Evolutionary conservation across 2,888 invertebrate genomes (phyloP).

Genomic region (Cheilosia impressa): DNA sequence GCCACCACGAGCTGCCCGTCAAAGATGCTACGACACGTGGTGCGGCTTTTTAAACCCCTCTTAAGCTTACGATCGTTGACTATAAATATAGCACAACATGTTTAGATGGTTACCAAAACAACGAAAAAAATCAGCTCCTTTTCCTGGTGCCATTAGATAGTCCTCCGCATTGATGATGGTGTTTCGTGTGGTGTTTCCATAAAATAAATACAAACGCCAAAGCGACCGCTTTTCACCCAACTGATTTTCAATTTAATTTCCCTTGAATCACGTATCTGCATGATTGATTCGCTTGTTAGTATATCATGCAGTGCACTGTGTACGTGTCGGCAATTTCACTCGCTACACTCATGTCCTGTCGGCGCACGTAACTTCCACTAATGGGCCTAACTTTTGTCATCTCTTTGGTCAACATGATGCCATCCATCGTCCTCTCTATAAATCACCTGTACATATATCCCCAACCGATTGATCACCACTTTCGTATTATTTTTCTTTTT

Average conservation of each 20-base stretch:
- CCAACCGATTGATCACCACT: not conserved
- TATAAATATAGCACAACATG: no score
- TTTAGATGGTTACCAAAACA: no score
- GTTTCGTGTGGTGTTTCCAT: not conserved
- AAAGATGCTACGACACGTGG: no score
- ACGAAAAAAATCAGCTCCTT: no score
- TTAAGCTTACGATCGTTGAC: no score
- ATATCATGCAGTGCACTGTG: conserved; percentile 1
- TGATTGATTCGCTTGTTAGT: conserved; percentile 11
- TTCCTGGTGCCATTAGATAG: no score
- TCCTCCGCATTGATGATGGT: no score
- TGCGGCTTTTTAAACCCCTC: no score
- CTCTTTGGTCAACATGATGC: not conserved
- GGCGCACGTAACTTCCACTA: not conserved
- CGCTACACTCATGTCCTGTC: not conserved
- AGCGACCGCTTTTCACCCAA: not conserved
- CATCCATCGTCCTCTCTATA: not conserved
- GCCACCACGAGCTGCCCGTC: no score
- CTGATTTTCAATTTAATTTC: not conserved
- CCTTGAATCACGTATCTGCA: not conserved
- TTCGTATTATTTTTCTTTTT: not conserved
- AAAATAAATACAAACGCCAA: not conserved
- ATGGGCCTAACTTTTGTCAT: not conserved
- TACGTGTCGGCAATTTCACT: not conserved
- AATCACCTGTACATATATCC: not conserved